These are phyloP conservation scores for Scrobipalpa atriplicella DNA, from an alignment of 2,888 invertebrate genomes.

Conservation along the genomic window DNA sequence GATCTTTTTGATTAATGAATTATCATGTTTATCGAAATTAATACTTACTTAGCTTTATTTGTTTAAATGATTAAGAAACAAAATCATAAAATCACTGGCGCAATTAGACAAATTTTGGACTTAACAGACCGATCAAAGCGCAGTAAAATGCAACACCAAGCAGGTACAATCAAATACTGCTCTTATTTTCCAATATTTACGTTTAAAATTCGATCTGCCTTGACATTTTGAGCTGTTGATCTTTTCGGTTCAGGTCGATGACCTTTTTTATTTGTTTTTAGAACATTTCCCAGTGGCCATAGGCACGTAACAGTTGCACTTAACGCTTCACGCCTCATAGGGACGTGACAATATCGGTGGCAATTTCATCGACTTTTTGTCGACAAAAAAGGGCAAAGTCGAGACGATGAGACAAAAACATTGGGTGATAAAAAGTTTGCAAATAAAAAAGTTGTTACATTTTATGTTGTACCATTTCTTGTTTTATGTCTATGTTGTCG, in stretches of 20 bases:
- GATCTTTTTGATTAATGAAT: too few relatives aligned
- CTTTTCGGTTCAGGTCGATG: conserved; percentile 17
- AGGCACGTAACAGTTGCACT: conserved; percentile 53
- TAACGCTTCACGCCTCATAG: conserved; percentile 58
- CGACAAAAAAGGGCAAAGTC: conserved; percentile 25
- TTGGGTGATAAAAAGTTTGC: conserved; percentile 16
- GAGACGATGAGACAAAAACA: conserved; percentile 28
- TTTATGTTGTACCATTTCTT: not conserved
- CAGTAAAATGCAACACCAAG: not conserved
- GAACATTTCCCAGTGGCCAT: conserved; percentile 47
- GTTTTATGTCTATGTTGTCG: not conserved
- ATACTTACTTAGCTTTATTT: too few relatives aligned
- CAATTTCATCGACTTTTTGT: conserved; percentile 44
- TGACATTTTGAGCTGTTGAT: not conserved
- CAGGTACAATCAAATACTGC: not conserved
- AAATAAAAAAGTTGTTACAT: conserved; percentile 13
- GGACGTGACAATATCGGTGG: conserved; percentile 68
- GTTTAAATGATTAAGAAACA: too few relatives aligned
- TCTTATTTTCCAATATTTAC: not conserved
- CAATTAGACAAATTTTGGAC: not conserved
- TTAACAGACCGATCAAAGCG: not conserved
- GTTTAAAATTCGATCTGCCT: not conserved
- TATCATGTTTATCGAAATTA: too few relatives aligned
- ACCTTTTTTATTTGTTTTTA: conserved; percentile 29
- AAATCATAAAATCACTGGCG: too few relatives aligned